Conservation (phyloP, 2,888 invertebrate species). For the Drosophila sordidapex region DNA sequence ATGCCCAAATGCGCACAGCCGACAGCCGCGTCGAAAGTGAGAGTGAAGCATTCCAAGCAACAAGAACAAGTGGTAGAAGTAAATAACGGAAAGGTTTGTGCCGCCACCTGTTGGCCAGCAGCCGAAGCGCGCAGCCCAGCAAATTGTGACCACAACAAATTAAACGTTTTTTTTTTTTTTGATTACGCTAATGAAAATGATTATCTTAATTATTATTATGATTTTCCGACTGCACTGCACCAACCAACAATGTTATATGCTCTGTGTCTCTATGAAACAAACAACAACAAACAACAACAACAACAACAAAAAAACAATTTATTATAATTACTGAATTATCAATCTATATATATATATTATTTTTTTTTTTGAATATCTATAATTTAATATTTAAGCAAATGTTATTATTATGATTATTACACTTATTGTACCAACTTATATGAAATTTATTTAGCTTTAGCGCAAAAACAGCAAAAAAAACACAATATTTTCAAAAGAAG, state of each 20-base stretch:
- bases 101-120: background rate
- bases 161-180: conserved; percentile 1
- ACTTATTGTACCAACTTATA: conserved; percentile 73
- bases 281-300: background rate
- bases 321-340: conserved; percentile 44
- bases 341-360: conserved; percentile 6
- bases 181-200: conserved; percentile 5
- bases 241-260: conserved; percentile 43
- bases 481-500: conserved; percentile 37
- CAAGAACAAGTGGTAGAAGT: conserved; percentile 13
- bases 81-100: conserved; percentile 9
- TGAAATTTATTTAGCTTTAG: conserved; percentile 80
- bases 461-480: conserved; percentile 53
- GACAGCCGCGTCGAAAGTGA: conserved; percentile 38
- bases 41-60: conserved; percentile 57
- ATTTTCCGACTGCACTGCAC: conserved; percentile 43
- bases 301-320: background rate
- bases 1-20: conserved; percentile 43
- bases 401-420: conserved; percentile 70
- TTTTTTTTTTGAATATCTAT: conserved; percentile 54
- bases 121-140: background rate
- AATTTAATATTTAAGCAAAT: conserved; percentile 69
- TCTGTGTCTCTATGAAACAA: conserved; percentile 68
- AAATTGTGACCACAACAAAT: conserved; percentile 16
- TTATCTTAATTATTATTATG: conserved; percentile 24